phyloP scores from a whole-genome alignment of 2,888 invertebrate genomes.

The Chorisops tibialis region DNA sequence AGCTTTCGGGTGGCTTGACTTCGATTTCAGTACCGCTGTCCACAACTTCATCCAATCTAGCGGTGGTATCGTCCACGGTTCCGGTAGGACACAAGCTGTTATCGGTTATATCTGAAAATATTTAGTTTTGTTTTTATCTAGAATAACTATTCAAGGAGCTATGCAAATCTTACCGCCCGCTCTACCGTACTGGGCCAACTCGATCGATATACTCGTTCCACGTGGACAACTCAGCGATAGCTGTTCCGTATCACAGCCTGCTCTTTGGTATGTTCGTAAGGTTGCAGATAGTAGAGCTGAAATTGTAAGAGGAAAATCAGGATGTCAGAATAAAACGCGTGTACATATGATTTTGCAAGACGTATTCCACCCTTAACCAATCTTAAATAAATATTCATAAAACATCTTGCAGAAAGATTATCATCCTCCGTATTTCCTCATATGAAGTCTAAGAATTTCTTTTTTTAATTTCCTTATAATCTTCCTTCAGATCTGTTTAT shows the following conservation, averaged over 20 bases:
- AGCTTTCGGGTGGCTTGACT: conserved; percentile 59
- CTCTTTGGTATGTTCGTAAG: conserved; percentile 83
- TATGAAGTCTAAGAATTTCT: no score
- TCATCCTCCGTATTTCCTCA: no score
- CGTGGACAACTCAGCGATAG: conserved; percentile 85
- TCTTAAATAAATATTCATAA: no score
- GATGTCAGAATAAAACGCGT: no score
- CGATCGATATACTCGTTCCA: conserved; percentile 87
- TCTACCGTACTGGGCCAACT: conserved; percentile 86
- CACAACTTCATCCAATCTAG: conserved; percentile 45
- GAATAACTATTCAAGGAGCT: not conserved
- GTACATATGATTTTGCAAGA: conserved; percentile 39
- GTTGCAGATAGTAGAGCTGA: conserved; percentile 69
- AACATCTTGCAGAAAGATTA: no score
- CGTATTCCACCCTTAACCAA: no score
- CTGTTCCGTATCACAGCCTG: conserved; percentile 88
- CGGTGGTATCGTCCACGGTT: conserved; percentile 46
- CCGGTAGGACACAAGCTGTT: conserved; percentile 49
- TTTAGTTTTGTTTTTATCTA: not conserved
- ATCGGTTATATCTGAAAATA: conserved; percentile 46
- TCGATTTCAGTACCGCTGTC: conserved; percentile 55
- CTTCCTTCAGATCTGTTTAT: no score
- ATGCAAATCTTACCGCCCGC: conserved; percentile 44
- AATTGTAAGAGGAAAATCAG: no score
- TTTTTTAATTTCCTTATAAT: no score